Evolutionary conservation across 2,888 invertebrate species (phyloP), one percentile per base, ranked within the genome.

Genomic region (Drosophila infuscata): DNA sequence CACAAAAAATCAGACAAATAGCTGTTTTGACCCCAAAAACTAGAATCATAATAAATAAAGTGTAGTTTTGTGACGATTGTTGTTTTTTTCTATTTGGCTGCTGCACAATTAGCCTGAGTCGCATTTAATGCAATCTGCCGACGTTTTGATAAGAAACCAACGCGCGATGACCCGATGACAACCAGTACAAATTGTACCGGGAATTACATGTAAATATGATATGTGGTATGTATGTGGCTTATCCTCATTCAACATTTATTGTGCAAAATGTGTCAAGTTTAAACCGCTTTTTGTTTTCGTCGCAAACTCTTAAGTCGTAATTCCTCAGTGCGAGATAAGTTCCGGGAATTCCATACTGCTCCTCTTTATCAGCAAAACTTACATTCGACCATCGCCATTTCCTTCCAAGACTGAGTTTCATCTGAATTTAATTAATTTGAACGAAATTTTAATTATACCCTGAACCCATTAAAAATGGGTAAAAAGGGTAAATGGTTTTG

Each of bases 201-300:
- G 33, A 65, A 46, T 58, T 36, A 51, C 52, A 25, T 48, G 3
- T 15, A 41, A 11, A 36, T n/a, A 7, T 63, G 29, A 5, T 67
- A 25, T 25, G 25, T 25, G 25, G 12, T 25, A 20, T 35, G 12
- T 25, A 20, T 35, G 15, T 25, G 20, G 20, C 8, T 8, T 43
- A 56, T 38, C 29, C 0, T 53, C 36, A 11, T 48, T 20, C 17
- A 43, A 41, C 4, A 30, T 29, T 6, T 20, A 5, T 2, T 20
- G 8, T 0, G 2, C 11, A 72, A 57, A 57, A 49, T 78, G 54
- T 61, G 82, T 83, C 76, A 79, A 87, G 83, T 76, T 84, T 70
- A 20, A 60, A 60, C 33, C 17, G 75, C 56, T 57, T 62, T 41
- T 58, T 66, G 17, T 62, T 46, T 49, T 17, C 65, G 51, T 43